phyloP scores from a whole-genome alignment of 2,113 vertebrate genomes.

The Callithrix jacchus region DNA sequence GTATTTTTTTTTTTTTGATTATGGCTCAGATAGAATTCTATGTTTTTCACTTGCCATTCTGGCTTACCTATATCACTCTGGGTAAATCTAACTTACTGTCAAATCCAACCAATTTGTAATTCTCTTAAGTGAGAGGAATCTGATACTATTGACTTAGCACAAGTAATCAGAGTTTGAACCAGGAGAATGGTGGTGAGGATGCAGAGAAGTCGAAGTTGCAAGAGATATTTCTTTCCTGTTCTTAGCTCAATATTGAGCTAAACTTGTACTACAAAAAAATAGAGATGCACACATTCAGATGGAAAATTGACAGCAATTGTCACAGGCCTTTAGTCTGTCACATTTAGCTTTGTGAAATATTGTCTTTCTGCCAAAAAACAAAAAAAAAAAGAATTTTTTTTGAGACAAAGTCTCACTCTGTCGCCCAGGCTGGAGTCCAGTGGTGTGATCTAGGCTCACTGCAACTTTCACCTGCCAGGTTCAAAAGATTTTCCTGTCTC shows the following conservation, averaged over 20 bases:
- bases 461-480: too few relatives aligned
- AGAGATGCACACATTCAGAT: not conserved
- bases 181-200: not conserved
- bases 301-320: not conserved
- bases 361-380: not conserved
- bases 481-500: too few relatives aligned
- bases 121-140: not conserved
- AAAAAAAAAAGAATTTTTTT: not conserved
- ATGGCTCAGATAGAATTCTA: not conserved
- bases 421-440: too few relatives aligned
- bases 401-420: too few relatives aligned
- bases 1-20: not conserved
- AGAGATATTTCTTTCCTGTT: not conserved
- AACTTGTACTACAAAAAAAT: not conserved
- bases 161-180: not conserved
- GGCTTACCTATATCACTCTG: not conserved
- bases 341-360: not conserved
- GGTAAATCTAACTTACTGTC: not conserved
- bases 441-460: too few relatives aligned
- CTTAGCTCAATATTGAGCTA: not conserved
- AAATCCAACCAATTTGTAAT: not conserved
- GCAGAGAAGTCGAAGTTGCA: not conserved
- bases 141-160: not conserved
- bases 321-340: not conserved
- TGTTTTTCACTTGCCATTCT: conserved; percentile 3